A percentile compares a stretch with the other conserved stretches of the same genome.
Evolutionary conservation across 2,113 vertebrate species (phyloP).

Genomic region (Mionectes macconnelli): DNA sequence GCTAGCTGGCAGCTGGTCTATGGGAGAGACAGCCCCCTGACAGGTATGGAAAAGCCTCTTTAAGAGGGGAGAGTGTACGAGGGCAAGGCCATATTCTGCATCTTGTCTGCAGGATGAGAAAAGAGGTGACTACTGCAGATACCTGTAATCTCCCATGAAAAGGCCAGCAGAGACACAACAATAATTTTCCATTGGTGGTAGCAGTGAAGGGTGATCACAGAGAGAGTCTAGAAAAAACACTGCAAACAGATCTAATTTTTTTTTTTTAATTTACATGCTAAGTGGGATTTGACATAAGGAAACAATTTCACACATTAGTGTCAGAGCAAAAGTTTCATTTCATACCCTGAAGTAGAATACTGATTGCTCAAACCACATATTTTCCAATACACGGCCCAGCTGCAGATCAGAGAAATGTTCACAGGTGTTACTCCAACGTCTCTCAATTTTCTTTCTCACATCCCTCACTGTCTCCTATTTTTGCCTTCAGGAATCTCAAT

Average conservation of each 20-base stretch:
- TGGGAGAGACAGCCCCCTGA: neutral
- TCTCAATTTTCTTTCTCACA: slow-evolving; percentile 24
- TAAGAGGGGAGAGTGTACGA: neutral
- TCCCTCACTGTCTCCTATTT: slow-evolving; percentile 8
- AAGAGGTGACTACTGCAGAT: neutral
- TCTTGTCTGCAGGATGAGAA: neutral
- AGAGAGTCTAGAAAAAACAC: neutral
- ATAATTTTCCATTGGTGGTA: neutral
- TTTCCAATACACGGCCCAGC: neutral
- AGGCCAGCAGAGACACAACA: neutral
- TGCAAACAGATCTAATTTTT: neutral
- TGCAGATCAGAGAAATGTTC: slow-evolving; percentile 9
- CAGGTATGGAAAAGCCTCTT: neutral
- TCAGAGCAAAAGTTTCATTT: slow-evolving; percentile 27
- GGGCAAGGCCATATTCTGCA: neutral
- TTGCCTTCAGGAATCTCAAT: slow-evolving; percentile 5
- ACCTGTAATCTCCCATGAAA: neutral
- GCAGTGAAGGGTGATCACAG: neutral
- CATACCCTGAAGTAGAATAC: neutral
- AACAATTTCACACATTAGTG: neutral
- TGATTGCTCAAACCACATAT: neutral
- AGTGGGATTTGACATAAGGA: neutral
- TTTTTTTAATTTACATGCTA: neutral
- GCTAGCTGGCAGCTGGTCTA: too few relatives aligned
- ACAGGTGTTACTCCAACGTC: neutral